Base-by-base conservation (phyloP, 2,113 vertebrate genomes). In the Xiphorhynchus elegans region DNA sequence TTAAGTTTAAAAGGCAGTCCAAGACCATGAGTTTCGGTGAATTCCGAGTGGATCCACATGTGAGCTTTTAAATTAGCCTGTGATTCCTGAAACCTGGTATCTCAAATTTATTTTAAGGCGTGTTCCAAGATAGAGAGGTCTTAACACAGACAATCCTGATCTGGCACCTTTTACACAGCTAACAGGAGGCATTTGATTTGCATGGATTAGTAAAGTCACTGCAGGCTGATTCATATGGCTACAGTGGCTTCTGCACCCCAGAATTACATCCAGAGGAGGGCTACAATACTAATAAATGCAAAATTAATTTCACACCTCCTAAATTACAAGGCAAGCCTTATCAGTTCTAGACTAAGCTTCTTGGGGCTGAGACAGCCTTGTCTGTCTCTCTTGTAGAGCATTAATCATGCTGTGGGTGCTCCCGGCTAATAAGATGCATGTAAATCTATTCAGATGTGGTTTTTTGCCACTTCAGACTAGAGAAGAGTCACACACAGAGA, bases 351-450 rank as follows among this genome's bases (percentile, higher is more conserved):
- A 86, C 86, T 75, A 86, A 82, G 76, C 64, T 94, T 81, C 93
- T 46, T 33, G 60, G 76, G 90, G 73, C 92, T 89, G 76, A 94
- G 73, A 63, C 11, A 2, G 76, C 69, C 80, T 90, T 82, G 83
- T 39, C 86, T 93, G 73, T 42, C 56, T 96, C 52, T 81, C 64
- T 50, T 60, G 69, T 15, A 87, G 49, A 89, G 80, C 84, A 92
- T 96, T 93, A 96, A 94, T 96, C 92, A 92, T 62, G 76, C n/a
- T 96, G 92, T 33, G 90, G 86, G 73, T 92, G 83, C 90, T 95
- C 68, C 92, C 0, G 1, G 88, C 92, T 93, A 96, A 92, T 86
- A 92, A 81, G 88, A 78, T 18, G 0, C 85, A 82, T 31, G 77
- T 77, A 90, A 68, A 86, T 89, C 93, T 87, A 52, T 84, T 96